Percentiles rank a stretch among this genome's conserved stretches.
Conservation (phyloP, 2,113 vertebrate genomes). For the Siniperca knerii region DNA sequence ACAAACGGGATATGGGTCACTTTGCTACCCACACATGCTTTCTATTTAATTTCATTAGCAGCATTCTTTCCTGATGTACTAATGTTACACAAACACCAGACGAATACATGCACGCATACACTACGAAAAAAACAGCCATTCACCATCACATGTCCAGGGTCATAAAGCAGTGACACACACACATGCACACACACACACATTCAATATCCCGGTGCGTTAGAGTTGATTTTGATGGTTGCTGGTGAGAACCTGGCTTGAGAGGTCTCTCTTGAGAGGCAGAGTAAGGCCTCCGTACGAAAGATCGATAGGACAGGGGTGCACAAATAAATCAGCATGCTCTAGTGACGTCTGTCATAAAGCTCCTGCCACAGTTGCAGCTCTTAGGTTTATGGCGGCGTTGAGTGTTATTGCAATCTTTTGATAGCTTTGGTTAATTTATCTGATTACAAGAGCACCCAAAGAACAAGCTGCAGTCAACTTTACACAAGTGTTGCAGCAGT, state of each 20-base stretch:
- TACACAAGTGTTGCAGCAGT: slow-evolving; percentile 62
- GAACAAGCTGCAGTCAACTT: slow-evolving; percentile 77
- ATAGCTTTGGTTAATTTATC: slow-evolving; percentile 87
- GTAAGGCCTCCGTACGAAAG: slow-evolving; percentile 74
- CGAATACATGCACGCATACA: slow-evolving; percentile 54
- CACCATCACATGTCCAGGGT: slow-evolving; percentile 59
- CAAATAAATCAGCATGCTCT: slow-evolving; percentile 80
- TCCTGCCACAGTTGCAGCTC: slow-evolving; percentile 77
- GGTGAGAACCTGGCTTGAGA: slow-evolving; percentile 70
- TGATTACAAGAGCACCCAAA: slow-evolving; percentile 82
- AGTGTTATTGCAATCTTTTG: slow-evolving; percentile 89
- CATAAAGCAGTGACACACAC: slow-evolving; percentile 48
- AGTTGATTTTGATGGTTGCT: slow-evolving; percentile 73
- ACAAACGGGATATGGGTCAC: slow-evolving; percentile 79
- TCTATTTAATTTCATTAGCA: slow-evolving; percentile 84
- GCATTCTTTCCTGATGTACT: slow-evolving; percentile 74
- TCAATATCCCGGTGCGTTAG: slow-evolving; percentile 52
- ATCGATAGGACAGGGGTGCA: slow-evolving; percentile 80
- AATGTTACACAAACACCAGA: slow-evolving; percentile 74
- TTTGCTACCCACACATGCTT: slow-evolving; percentile 82
- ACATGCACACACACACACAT: slow-evolving; percentile 29
- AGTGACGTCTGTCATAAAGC: slow-evolving; percentile 84
- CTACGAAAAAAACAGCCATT: slow-evolving; percentile 20
- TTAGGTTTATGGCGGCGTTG: slow-evolving; percentile 84
- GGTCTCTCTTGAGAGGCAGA: slow-evolving; percentile 76